Conservation (phyloP, 2,888 invertebrate species). For the Allygus modestus region DNA sequence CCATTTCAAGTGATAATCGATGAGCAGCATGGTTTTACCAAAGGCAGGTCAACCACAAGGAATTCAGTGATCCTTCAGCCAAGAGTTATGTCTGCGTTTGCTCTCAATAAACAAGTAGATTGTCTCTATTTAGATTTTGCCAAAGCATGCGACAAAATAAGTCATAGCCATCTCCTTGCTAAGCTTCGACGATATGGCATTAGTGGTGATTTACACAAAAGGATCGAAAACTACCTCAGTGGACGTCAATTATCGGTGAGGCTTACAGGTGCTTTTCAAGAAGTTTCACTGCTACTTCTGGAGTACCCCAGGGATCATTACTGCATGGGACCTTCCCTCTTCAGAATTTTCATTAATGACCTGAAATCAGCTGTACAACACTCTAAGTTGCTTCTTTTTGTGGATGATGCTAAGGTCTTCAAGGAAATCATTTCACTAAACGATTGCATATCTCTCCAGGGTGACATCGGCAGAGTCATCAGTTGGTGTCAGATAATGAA, state of each 20-base stretch:
- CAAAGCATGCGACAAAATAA: background rate
- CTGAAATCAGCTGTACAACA: background rate
- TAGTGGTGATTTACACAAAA: background rate
- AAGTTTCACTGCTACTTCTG: background rate
- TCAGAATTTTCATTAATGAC: conserved; percentile 28
- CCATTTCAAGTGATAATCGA: background rate
- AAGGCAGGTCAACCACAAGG: background rate
- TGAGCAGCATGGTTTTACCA: conserved; percentile 33
- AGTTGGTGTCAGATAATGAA: conserved; percentile 4
- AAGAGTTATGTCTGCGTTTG: background rate
- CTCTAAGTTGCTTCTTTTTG: conserved; percentile 3
- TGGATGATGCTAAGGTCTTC: conserved; percentile 16
- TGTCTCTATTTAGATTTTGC: background rate
- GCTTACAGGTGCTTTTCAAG: background rate
- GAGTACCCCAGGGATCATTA: conserved; percentile 32
- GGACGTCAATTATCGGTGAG: background rate
- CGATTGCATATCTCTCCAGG: background rate
- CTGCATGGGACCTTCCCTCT: conserved; percentile 9
- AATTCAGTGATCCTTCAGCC: background rate
- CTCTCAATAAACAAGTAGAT: background rate
- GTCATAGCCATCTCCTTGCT: background rate
- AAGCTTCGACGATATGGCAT: background rate
- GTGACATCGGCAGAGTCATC: background rate
- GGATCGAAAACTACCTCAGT: background rate
- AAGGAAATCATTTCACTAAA: background rate